Base-by-base conservation (phyloP, 1,140 invertebrate genomes). In the Wasmannia auropunctata region DNA sequence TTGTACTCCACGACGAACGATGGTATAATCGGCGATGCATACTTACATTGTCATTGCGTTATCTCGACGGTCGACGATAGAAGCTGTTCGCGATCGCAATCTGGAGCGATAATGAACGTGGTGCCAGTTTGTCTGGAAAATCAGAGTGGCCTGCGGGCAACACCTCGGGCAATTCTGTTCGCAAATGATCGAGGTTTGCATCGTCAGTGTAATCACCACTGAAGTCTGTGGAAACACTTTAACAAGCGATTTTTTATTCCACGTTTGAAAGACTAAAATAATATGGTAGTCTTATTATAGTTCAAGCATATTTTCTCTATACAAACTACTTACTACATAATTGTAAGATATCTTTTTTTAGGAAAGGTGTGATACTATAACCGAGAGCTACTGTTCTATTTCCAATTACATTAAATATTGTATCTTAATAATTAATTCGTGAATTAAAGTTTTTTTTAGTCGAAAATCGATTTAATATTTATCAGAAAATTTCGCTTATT, bases 101-200 rank as follows among this genome's bases (percentile, higher is more conserved):
- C 77, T 77, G 56, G 56, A 77, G 6, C 37, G 54, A 83, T 83
- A 60, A 60, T 72, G 31, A 25, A 43, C 79, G 22, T 10, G 22
- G 22, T 40, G 63, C 37, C 49, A 69, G 65, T 58, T 81, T 58
- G 43, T 81, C 67, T 58, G 65, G 67, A 83, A 83, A 74, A 83
- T 83, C 37, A 58, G 69, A 49, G 62, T 63, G n/a, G n/a, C 31
- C 40, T n/a, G n/a, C 60, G n/a, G 14, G 25, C 0, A 67, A 16
- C 43, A 69, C 28, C 69, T 54, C 11, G 8, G 51, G 25, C 51
- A 31, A 72, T 83, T 40, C 28, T 25, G 37, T 43, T 58, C 25
- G 37, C 51, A 72, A 72, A 81, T 70, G 25, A 28, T 67, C 51
- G 31, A 43, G 49, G 37, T 43, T n/a, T 49, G 46, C 79, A 43